Evolutionary conservation across 2,797 vertebrate genomes (phyloP), one percentile per base, ranked within the genome.

Genomic region (Pampus argenteus): DNA sequence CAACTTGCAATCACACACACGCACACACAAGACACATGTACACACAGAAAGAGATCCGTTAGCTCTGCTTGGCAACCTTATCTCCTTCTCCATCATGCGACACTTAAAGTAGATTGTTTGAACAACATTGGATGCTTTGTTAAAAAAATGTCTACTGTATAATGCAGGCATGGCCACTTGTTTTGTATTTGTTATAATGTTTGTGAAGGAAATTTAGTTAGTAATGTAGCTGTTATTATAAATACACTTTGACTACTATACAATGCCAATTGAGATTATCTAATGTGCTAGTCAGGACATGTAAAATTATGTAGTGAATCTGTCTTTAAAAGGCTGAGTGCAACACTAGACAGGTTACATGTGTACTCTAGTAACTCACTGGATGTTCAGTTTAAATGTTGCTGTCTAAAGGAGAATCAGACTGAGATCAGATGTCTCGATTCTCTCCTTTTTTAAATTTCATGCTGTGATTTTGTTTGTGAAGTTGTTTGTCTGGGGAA

Each of bases 1-100:
- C 88, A 74, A 72, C 66, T 92, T 85, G 66, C 89, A 87, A 62
- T 81, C 83, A 81, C 77, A 49, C 61, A 68, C 28, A 29, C 23
- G 48, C 62, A 74, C 49, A 76, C 25, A 69, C 38, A 45, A 60
- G 23, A 20, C 40, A 57, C 66, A 70, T 22, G 14, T 67, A 64
- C 26, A 48, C 56, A 69, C 64, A 28, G 10, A 71, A 56, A 78
- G 47, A 78, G 70, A 86, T 84, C 82, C 52, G 56, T 74, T 87
- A 31, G 56, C 77, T 66, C 69, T 71, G 28, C 52, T 79, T 82
- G 44, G 76, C 62, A 78, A 74, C 76, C 10, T 9, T 63, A 59
- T 86, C 59, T 69, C 51, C 58, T 54, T 42, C 47, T 67, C 48
- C 31, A 45, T 8, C 49, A 60, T 47, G 66, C 14, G 49, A 47